phyloP scores from a whole-genome alignment of 2,113 vertebrate species.

The Sialia sialis region DNA sequence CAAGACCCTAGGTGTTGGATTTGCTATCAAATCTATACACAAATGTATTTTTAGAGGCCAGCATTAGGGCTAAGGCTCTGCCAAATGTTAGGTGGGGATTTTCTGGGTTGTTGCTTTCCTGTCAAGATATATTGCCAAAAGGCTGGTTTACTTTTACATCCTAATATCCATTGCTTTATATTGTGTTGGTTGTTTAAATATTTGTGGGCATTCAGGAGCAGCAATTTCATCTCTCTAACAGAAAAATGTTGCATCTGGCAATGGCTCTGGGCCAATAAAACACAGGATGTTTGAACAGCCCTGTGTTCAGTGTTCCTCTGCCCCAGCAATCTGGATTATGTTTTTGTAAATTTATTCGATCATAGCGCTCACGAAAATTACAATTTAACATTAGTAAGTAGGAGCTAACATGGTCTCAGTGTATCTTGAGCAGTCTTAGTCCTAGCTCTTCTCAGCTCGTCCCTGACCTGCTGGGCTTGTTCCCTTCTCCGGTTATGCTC shows the following conservation, averaged over 20 bases:
- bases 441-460: not conserved
- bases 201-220: not conserved
- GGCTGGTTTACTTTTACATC: not conserved
- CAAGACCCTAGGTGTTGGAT: not conserved
- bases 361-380: not conserved
- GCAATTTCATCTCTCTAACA: not conserved
- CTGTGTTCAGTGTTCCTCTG: constrained; percentile 28
- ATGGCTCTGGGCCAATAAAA: constrained; percentile 47
- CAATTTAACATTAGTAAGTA: not conserved
- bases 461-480: rapidly evolving
- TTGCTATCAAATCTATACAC: not conserved
- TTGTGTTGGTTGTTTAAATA: not conserved
- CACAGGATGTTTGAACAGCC: constrained; percentile 43
- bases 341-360: constrained; percentile 53
- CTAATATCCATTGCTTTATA: not conserved
- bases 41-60: not conserved
- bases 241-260: constrained; percentile 47
- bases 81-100: not conserved
- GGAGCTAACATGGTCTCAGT: not conserved
- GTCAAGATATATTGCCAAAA: not conserved
- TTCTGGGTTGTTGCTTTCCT: not conserved
- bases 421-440: not conserved
- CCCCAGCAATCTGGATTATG: constrained; percentile 45
- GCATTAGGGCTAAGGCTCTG: not conserved
- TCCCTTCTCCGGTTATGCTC: not conserved